These are phyloP conservation scores for Lamellibrachia satsuma DNA, from an alignment of 2,888 invertebrate genomes.

Conservation along the genomic window DNA sequence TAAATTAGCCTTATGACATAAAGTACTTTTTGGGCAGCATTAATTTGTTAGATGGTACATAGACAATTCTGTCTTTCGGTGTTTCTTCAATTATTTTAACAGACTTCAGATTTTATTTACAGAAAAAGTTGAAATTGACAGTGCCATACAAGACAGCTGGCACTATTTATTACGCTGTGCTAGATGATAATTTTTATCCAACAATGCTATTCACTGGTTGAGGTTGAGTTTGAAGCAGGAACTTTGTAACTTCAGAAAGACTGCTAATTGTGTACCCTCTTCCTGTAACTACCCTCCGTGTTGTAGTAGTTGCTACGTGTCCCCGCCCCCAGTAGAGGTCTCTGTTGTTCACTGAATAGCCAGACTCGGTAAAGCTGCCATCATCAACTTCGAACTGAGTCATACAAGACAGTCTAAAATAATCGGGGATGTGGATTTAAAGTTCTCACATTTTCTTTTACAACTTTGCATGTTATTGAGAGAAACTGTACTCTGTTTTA, in stretches of 20 bases:
- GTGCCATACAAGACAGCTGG: not conserved
- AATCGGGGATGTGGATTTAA: not conserved
- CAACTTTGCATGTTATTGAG: not conserved
- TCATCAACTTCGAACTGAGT: not conserved
- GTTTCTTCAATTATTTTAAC: not conserved
- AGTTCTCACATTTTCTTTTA: not conserved
- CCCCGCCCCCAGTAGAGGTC: not conserved
- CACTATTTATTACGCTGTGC: too few relatives aligned
- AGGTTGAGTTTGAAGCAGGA: not conserved
- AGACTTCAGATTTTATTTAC: not conserved
- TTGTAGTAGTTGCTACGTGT: not conserved
- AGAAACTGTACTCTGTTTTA: not conserved
- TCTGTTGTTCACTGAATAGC: not conserved
- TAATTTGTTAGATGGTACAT: not conserved
- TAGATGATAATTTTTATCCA: too few relatives aligned
- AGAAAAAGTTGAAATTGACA: not conserved
- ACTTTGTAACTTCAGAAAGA: not conserved
- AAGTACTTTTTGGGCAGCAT: not conserved
- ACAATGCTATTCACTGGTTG: too few relatives aligned
- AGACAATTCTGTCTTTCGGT: not conserved
- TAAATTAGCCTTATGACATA: not conserved
- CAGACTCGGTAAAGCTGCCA: not conserved
- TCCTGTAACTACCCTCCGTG: not conserved
- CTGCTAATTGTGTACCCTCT: not conserved
- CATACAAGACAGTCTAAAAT: not conserved